Percentiles rank a stretch among this genome's conserved stretches.
These are phyloP conservation scores for Phania funesta DNA, from an alignment of 2,888 invertebrate genomes.

Conservation along the genomic window DNA sequence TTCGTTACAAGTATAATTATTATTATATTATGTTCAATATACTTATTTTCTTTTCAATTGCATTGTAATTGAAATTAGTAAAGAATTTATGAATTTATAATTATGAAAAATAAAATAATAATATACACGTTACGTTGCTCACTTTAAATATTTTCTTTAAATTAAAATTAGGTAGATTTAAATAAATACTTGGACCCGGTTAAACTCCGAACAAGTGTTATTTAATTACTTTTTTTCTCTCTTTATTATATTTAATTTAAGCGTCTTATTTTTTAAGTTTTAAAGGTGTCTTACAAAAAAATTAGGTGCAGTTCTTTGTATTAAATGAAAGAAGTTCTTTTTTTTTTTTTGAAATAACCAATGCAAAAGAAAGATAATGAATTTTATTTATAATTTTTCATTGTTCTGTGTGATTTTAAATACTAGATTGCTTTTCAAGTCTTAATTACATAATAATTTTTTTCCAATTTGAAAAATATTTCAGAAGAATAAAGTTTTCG, in stretches of 20 bases:
- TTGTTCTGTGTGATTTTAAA: slow-evolving; percentile 33
- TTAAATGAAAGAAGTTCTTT: background rate
- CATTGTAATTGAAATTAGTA: slow-evolving; percentile 40
- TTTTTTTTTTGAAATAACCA: slow-evolving; percentile 20
- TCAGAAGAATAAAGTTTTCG: slow-evolving; percentile 13
- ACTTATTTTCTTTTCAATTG: slow-evolving; percentile 36
- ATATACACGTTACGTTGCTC: background rate
- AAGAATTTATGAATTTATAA: background rate
- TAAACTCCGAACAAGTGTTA: slow-evolving; percentile 75
- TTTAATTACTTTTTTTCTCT: slow-evolving; percentile 34
- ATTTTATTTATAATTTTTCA: slow-evolving; percentile 29
- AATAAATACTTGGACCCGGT: slow-evolving; percentile 75
- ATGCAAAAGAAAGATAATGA: slow-evolving; percentile 23
- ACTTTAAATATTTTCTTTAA: background rate
- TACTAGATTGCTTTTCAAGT: slow-evolving; percentile 64
- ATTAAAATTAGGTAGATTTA: background rate
- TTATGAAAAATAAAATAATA: background rate
- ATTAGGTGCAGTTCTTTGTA: background rate
- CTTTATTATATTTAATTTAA: slow-evolving; percentile 17
- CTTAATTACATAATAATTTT: slow-evolving; percentile 26
- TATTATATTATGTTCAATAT: slow-evolving; percentile 68
- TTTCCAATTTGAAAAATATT: slow-evolving; percentile 37
- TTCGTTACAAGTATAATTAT: slow-evolving; percentile 79
- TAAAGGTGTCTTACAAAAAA: background rate
- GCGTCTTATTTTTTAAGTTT: slow-evolving; percentile 1